Percentiles rank a stretch among this genome's conserved stretches.
These are phyloP conservation scores for Pterostichus niger DNA, from an alignment of 2,888 invertebrate species.

Conservation along the genomic window DNA sequence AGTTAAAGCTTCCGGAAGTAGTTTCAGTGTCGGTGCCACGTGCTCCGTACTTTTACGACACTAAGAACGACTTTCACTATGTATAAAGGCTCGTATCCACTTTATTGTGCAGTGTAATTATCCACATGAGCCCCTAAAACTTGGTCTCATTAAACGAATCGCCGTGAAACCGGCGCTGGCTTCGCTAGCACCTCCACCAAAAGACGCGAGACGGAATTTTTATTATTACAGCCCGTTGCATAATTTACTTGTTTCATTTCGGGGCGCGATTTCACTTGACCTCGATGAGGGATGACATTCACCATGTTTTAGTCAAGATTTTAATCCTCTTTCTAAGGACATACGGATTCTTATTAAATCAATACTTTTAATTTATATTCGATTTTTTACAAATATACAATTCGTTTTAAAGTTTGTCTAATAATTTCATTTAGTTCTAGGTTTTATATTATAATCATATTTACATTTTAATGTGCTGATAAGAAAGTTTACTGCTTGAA, in stretches of 20 bases:
- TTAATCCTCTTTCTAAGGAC: too few species aligned
- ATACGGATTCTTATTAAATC: too few species aligned
- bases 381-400: too few species aligned
- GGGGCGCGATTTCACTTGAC: not conserved
- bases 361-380: too few species aligned
- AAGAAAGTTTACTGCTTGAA: too few species aligned
- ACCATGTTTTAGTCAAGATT: not conserved
- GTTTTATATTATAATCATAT: too few species aligned
- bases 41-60: slow-evolving; percentile 20
- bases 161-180: not conserved
- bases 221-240: not conserved
- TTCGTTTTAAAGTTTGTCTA: too few species aligned
- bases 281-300: not conserved
- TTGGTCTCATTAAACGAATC: slow-evolving; percentile 41
- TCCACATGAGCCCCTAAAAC: slow-evolving; percentile 52
- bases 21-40: not conserved
- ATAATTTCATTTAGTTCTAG: too few species aligned
- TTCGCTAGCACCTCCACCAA: not conserved
- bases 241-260: slow-evolving; percentile 48
- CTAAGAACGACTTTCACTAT: slow-evolving; percentile 30
- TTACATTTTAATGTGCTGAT: too few species aligned
- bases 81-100: slow-evolving; percentile 27
- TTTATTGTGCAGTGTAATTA: slow-evolving; percentile 43
- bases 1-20: not conserved
- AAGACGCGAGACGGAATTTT: slow-evolving; percentile 18